phyloP scores from a whole-genome alignment of 2,888 invertebrate genomes.

The Chrysodeixis includens region DNA sequence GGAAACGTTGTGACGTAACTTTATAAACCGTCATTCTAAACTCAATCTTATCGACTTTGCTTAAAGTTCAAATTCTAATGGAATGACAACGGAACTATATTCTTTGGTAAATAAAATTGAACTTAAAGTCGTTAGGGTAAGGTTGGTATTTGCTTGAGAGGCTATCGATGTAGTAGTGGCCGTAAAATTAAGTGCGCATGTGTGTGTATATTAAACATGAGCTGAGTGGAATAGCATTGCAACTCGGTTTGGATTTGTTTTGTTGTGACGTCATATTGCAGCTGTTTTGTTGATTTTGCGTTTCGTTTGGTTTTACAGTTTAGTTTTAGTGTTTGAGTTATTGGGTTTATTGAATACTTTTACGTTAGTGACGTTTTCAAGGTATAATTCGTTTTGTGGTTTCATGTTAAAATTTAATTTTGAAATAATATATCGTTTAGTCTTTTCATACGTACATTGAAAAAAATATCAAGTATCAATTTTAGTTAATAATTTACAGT shows the following conservation, averaged over 20 bases:
- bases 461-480: too few relatives aligned
- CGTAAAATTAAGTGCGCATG: conserved; percentile 76
- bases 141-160: conserved; percentile 6
- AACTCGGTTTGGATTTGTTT: conserved; percentile 64
- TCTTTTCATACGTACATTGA: too few relatives aligned
- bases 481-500: too few relatives aligned
- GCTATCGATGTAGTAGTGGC: conserved; percentile 60
- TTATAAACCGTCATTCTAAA: background rate
- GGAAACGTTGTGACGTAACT: conserved; percentile 52
- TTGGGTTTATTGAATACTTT: background rate
- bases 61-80: conserved; percentile 30
- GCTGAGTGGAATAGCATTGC: conserved; percentile 66
- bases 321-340: background rate
- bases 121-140: background rate
- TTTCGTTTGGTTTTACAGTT: background rate
- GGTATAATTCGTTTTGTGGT: too few relatives aligned
- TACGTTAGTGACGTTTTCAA: too few relatives aligned
- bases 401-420: too few relatives aligned
- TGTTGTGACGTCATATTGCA: conserved; percentile 11
- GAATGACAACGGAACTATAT: conserved; percentile 40
- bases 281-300: conserved; percentile 6
- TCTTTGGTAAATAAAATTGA: background rate
- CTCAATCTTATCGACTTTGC: accelerated
- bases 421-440: too few relatives aligned
- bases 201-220: conserved; percentile 81